A percentile compares a stretch with the other conserved stretches of the same genome.
These are phyloP conservation scores for Yponomeuta cagnagella DNA, from an alignment of 2,888 invertebrate species.

Conservation along the genomic window DNA sequence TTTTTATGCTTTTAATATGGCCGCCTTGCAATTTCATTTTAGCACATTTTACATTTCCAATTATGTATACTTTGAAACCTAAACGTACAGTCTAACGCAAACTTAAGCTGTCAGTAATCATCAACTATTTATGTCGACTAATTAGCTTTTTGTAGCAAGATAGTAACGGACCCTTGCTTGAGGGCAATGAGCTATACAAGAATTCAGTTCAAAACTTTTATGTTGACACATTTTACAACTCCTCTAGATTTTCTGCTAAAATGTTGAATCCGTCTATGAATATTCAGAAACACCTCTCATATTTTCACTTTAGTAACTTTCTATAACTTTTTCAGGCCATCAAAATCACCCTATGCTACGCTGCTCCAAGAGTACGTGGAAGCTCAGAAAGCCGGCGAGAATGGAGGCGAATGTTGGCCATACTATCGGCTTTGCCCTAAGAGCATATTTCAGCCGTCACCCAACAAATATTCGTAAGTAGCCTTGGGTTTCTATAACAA, in stretches of 20 bases:
- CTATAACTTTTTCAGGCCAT: conserved; percentile 74
- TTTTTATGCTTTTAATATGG: background rate
- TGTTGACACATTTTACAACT: background rate
- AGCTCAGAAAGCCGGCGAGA: conserved; percentile 85
- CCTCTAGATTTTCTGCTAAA: background rate
- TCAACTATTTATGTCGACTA: too few species aligned
- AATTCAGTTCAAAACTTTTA: background rate
- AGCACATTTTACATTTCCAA: background rate
- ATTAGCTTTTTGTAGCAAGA: too few species aligned
- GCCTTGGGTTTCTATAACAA: background rate
- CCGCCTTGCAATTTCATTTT: background rate
- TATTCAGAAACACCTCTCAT: too few species aligned
- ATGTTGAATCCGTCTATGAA: background rate
- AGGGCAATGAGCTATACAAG: too few species aligned
- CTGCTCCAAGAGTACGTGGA: conserved; percentile 85
- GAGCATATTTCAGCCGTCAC: conserved; percentile 80
- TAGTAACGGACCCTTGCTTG: too few species aligned
- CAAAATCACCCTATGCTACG: conserved; percentile 86
- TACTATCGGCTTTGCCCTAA: conserved; percentile 89
- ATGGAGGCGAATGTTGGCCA: conserved; percentile 88
- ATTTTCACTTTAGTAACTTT: background rate
- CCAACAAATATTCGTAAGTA: conserved; percentile 69
- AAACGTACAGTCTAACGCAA: too few species aligned
- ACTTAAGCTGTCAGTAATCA: too few species aligned
- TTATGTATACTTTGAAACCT: too few species aligned